phyloP scores from a whole-genome alignment of 2,113 vertebrate genomes.

The Delphinus delphis region DNA sequence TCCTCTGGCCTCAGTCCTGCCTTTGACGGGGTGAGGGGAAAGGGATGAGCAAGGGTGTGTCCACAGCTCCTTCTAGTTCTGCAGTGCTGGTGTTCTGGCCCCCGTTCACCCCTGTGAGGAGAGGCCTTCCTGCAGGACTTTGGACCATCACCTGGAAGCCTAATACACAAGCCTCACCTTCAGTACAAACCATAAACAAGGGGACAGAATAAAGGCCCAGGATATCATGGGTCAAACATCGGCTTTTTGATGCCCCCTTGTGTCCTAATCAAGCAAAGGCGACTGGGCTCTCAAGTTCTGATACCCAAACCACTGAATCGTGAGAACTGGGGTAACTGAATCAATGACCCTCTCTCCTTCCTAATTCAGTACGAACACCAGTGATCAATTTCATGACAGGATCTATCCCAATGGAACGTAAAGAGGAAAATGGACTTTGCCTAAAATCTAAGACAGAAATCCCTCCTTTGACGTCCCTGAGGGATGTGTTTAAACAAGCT shows the following conservation, averaged over 20 bases:
- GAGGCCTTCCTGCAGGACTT: background rate
- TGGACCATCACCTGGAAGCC: background rate
- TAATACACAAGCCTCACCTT: background rate
- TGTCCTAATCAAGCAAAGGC: conserved; percentile 9
- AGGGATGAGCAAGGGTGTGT: background rate
- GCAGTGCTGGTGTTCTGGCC: background rate
- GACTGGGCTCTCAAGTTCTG: background rate
- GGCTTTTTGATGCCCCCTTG: conserved; percentile 2
- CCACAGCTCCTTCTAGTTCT: background rate
- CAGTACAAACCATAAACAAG: background rate
- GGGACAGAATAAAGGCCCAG: background rate
- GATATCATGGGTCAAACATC: fast-evolving
- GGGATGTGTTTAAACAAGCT: background rate
- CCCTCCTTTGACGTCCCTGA: background rate
- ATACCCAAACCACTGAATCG: background rate
- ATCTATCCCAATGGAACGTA: background rate
- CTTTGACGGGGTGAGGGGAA: background rate
- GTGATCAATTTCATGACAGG: background rate
- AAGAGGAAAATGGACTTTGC: background rate
- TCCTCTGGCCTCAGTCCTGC: background rate
- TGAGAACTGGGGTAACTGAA: background rate
- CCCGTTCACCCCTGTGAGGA: too few species aligned
- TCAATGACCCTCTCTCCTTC: background rate
- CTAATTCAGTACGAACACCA: background rate
- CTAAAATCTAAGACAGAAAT: background rate